A percentile compares a stretch with the other conserved stretches of the same genome.
Evolutionary conservation across 2,797 vertebrate genomes (phyloP).

Genomic region (Phataginus tetradactyla): DNA sequence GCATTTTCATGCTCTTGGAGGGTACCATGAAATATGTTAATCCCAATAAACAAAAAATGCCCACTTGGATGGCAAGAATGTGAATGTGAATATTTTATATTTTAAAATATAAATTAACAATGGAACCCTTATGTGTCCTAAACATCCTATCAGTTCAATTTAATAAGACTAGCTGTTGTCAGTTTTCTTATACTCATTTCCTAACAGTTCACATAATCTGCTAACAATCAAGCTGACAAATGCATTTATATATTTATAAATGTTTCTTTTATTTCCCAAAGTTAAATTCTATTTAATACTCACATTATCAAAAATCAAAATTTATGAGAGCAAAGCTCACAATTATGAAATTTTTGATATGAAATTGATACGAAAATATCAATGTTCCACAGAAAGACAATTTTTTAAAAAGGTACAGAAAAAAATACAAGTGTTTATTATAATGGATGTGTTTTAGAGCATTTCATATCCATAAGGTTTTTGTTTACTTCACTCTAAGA

Average conservation of each 20-base stretch:
- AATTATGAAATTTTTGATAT: background rate
- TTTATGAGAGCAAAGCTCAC: background rate
- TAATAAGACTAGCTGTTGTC: background rate
- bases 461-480: background rate
- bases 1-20: background rate
- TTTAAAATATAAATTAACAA: constrained; percentile 5
- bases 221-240: background rate
- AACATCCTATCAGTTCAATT: background rate
- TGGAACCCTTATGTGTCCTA: background rate
- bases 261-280: background rate
- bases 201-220: background rate
- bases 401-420: background rate
- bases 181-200: background rate
- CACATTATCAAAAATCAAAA: background rate
- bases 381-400: background rate
- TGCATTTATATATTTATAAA: background rate
- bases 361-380: background rate
- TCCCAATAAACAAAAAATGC: background rate
- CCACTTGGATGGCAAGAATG: background rate
- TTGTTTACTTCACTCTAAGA: background rate
- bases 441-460: background rate
- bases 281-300: background rate
- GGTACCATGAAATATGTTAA: background rate
- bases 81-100: background rate
- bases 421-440: background rate